These are phyloP conservation scores for Hemicordylus capensis DNA, from an alignment of 2,113 vertebrate species.

Conservation along the genomic window DNA sequence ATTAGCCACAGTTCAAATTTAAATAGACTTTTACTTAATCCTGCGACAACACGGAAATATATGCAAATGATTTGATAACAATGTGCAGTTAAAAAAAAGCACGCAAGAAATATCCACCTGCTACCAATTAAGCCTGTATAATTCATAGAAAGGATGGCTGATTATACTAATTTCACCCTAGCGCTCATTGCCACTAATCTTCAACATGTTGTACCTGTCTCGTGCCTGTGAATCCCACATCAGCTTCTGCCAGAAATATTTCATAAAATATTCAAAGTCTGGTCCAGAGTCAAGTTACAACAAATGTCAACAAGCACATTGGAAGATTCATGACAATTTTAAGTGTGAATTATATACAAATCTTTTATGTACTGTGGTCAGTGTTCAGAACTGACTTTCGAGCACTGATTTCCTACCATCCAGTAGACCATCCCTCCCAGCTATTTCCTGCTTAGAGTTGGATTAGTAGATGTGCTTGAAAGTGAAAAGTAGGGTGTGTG, in stretches of 20 bases:
- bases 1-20: conserved; percentile 58
- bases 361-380: conserved; percentile 67
- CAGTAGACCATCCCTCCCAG: conserved; percentile 51
- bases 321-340: conserved; percentile 71
- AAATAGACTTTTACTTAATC: conserved; percentile 55
- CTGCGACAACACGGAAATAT: conserved; percentile 35
- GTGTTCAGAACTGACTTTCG: conserved; percentile 52
- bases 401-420: conserved; percentile 41
- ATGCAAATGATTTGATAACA: conserved; percentile 54
- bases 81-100: conserved; percentile 38
- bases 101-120: conserved; percentile 57
- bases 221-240: conserved; percentile 66
- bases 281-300: conserved; percentile 69
- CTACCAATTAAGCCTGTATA: conserved; percentile 60
- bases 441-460: conserved; percentile 44
- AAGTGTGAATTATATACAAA: conserved; percentile 63
- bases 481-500: too few relatives aligned
- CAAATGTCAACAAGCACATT: conserved; percentile 75
- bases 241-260: conserved; percentile 73
- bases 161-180: conserved; percentile 71
- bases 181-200: conserved; percentile 73
- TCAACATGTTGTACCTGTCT: conserved; percentile 66
- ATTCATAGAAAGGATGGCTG: conserved; percentile 61
- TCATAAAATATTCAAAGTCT: conserved; percentile 73
- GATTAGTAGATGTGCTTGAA: conserved; percentile 26